phyloP scores from a whole-genome alignment of 2,113 vertebrate genomes.

The Sciurus niger region DNA sequence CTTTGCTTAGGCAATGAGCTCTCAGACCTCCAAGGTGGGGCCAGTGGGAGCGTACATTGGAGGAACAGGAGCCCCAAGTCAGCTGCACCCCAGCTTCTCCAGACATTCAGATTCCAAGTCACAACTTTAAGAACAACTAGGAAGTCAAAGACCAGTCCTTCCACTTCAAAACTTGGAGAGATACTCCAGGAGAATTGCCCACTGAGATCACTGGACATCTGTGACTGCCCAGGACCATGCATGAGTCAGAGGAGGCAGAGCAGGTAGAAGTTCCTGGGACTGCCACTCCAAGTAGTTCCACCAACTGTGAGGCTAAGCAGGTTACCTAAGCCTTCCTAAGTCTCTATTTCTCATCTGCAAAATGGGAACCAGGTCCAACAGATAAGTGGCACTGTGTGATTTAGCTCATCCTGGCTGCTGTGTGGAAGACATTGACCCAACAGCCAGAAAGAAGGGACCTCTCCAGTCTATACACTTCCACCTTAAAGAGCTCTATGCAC shows the following conservation, averaged over 20 bases:
- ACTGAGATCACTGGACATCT: background rate
- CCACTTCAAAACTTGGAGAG: background rate
- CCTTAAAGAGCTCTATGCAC: background rate
- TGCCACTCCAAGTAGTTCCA: too few relatives aligned
- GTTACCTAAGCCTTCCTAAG: too few relatives aligned
- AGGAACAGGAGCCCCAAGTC: background rate
- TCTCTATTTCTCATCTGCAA: too few relatives aligned
- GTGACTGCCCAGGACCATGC: background rate
- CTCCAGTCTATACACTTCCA: background rate
- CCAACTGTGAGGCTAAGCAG: too few relatives aligned
- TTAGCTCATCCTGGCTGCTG: too few relatives aligned
- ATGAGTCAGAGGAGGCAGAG: background rate
- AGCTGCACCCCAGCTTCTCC: background rate
- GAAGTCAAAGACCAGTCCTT: background rate
- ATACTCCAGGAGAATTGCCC: background rate
- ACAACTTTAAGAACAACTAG: background rate
- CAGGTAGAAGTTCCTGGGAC: background rate
- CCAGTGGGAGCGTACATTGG: background rate
- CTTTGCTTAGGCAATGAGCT: background rate
- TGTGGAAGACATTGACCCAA: background rate
- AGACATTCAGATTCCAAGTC: background rate
- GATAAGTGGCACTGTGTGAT: too few relatives aligned
- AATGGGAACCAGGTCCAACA: too few relatives aligned
- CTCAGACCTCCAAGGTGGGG: background rate
- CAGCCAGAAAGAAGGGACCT: background rate